These are phyloP conservation scores for Halyomorpha halys DNA, from an alignment of 1,140 invertebrate genomes.

Conservation along the genomic window DNA sequence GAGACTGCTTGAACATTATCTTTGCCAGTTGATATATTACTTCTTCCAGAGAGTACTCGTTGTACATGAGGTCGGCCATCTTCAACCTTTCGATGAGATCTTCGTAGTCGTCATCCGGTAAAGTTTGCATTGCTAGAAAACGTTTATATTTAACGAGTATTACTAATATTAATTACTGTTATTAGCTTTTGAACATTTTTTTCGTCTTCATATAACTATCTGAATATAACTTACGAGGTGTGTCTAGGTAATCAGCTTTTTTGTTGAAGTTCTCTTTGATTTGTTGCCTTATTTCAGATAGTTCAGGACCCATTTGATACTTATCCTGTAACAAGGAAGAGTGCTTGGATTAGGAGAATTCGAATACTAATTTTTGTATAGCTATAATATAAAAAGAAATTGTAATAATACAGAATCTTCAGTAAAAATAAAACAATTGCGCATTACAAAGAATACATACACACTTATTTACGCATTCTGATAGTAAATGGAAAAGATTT, in stretches of 20 bases:
- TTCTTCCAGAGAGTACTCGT: conserved; percentile 60
- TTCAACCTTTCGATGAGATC: conserved; percentile 41
- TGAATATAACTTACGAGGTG: neutral
- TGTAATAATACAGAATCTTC: too few relatives aligned
- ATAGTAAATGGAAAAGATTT: too few relatives aligned
- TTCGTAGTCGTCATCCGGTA: conserved; percentile 38
- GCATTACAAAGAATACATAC: too few relatives aligned
- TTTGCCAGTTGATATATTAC: conserved; percentile 65
- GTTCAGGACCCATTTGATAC: conserved; percentile 13
- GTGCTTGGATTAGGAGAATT: too few relatives aligned
- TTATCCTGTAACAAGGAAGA: neutral
- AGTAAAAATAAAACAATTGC: too few relatives aligned
- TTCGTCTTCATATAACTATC: neutral
- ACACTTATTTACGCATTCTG: too few relatives aligned
- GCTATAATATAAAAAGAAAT: too few relatives aligned
- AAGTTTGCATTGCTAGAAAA: neutral
- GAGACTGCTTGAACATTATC: conserved; percentile 60
- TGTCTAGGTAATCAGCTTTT: conserved; percentile 16
- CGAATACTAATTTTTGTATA: too few relatives aligned
- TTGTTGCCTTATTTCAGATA: conserved; percentile 20
- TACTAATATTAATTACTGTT: neutral
- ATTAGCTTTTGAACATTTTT: neutral
- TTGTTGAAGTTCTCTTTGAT: conserved; percentile 18
- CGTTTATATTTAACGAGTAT: too few relatives aligned
- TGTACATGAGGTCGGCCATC: conserved; percentile 54